phyloP scores from a whole-genome alignment of 2,113 vertebrate genomes.

The Eulemur macaco region DNA sequence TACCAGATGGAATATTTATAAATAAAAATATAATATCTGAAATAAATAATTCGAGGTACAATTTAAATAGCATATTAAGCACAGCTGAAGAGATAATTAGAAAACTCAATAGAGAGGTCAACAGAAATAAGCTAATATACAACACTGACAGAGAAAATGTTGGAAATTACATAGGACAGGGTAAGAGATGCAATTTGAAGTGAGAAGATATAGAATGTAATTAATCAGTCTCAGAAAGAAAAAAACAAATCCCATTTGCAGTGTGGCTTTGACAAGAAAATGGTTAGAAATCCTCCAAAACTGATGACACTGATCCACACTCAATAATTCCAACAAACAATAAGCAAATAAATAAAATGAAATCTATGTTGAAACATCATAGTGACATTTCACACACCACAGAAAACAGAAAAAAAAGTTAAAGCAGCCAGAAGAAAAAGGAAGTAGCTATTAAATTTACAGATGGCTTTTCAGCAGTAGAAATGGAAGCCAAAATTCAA shows the following conservation, averaged over 20 bases:
- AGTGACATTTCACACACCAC: background rate
- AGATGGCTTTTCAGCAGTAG: background rate
- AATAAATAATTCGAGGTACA: background rate
- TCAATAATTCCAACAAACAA: background rate
- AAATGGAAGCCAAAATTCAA: background rate
- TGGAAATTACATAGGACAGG: background rate
- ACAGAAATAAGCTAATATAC: background rate
- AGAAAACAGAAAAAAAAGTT: background rate
- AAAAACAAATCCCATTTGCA: background rate
- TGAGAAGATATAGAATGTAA: background rate
- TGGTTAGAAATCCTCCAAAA: background rate
- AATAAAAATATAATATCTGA: background rate
- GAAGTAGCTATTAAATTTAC: background rate
- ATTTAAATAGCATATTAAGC: background rate
- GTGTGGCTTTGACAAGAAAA: background rate
- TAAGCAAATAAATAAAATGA: background rate
- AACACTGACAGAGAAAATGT: background rate
- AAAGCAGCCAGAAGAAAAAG: background rate
- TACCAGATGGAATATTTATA: background rate
- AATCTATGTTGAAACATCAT: background rate
- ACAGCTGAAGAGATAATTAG: background rate
- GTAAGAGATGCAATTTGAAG: background rate
- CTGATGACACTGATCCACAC: background rate
- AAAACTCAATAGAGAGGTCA: background rate
- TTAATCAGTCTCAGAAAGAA: background rate